Base-by-base conservation (phyloP, 2,888 invertebrate species). In the Hipparchia sbordonii region DNA sequence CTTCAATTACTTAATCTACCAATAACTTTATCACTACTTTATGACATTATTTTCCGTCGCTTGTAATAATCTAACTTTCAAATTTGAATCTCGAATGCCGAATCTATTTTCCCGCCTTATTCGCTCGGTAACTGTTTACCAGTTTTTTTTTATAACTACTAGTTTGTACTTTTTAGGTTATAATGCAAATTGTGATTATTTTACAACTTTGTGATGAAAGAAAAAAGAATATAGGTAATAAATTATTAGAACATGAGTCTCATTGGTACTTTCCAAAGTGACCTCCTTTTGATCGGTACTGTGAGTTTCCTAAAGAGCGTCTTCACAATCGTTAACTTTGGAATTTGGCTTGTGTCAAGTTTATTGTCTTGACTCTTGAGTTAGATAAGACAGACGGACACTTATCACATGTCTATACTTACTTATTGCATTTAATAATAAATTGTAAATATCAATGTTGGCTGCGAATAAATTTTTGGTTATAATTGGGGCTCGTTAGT, bases 201-300 rank as follows among this genome's bases (percentile, higher is more conserved):
- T 65, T 4, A 48, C 9, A 63, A 63, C 52, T 60, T 60, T 33
- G 23, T 9, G 48, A 48, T 52, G 61, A 23, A 61, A 63, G 56
- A 71, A 72, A 56, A 46, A 65, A 39, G 7, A 12, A 60, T 23
- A 8, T 6, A n/a, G n/a, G n/a, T n/a, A 39, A 60, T 23, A 23
- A 23, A 23, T 9, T 39, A 60, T 69, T 71, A 76, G 73, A 66
- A 52, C 59, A 74, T 13, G 33, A 57, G 45, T 39, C 45, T 2
- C 39, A 39, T 9, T n/a, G 57, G 39, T 80, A 84, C 90, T 89
- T 90, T 90, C 89, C 83, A 87, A 88, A 84, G 80, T 88, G 89
- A 87, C 88, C 90, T 89, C 85, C 84, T 87, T 89, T 79, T 39
- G 39, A 73, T 69, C 72, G 70, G 70, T 62, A 57, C 62, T 51